phyloP scores from a whole-genome alignment of 1,140 invertebrate species.

The Camponotus vicinus region DNA sequence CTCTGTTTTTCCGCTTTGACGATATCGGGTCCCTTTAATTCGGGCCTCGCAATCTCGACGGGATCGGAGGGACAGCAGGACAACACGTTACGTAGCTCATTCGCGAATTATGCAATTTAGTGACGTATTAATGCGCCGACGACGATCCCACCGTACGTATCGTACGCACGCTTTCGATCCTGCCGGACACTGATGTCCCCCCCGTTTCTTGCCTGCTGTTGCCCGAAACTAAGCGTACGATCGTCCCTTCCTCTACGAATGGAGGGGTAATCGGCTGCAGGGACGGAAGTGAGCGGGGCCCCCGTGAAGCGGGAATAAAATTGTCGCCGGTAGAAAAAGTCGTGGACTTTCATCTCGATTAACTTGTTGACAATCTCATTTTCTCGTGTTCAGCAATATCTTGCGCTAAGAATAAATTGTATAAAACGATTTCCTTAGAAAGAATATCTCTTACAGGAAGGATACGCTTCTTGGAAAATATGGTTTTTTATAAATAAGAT shows the following conservation, averaged over 20 bases:
- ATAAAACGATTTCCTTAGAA: background rate
- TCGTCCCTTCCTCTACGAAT: constrained; percentile 77
- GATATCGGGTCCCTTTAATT: constrained; percentile 69
- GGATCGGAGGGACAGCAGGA: background rate
- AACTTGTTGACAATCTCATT: background rate
- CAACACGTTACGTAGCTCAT: constrained; percentile 17
- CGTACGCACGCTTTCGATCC: constrained; percentile 55
- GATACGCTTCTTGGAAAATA: background rate
- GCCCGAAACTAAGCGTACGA: constrained; percentile 79
- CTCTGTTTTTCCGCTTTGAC: background rate
- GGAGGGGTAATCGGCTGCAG: constrained; percentile 78
- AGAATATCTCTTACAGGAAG: background rate
- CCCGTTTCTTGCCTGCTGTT: constrained; percentile 75
- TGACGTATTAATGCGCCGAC: constrained; percentile 47
- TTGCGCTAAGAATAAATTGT: background rate
- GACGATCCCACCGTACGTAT: constrained; percentile 2
- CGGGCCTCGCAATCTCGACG: constrained; percentile 48
- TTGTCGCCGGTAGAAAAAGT: constrained; percentile 8
- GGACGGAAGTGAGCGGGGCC: constrained; percentile 23
- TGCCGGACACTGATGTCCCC: constrained; percentile 72
- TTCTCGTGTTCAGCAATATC: background rate
- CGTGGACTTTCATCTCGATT: background rate
- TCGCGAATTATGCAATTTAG: constrained; percentile 69
- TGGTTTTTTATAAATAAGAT: background rate
- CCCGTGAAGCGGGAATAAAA: background rate